phyloP scores from a whole-genome alignment of 2,113 vertebrate species.

The Eptatretus burgeri region DNA sequence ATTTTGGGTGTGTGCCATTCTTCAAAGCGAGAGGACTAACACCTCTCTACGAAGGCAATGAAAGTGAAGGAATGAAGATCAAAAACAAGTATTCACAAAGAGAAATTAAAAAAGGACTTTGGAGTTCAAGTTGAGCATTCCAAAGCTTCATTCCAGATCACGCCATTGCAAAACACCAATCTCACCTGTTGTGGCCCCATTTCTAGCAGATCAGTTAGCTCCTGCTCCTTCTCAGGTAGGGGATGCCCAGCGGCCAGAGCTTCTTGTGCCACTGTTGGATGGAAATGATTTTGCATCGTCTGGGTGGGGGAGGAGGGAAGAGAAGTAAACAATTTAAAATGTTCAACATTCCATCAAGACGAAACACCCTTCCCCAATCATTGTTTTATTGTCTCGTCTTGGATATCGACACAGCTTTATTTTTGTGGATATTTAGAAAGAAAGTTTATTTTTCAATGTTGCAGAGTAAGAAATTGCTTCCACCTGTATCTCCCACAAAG shows the following conservation, averaged over 20 bases:
- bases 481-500: conserved; percentile 73
- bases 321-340: too few species aligned
- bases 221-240: conserved; percentile 26
- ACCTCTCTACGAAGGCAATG: not conserved
- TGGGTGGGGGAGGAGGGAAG: conserved; percentile 12
- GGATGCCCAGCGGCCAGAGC: conserved; percentile 33
- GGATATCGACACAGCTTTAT: too few species aligned
- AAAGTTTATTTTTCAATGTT: too few species aligned
- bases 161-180: not conserved
- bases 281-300: conserved; percentile 59
- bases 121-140: fast-evolving
- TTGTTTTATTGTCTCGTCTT: too few species aligned
- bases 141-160: not conserved
- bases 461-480: conserved; percentile 2
- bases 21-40: too few species aligned
- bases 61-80: not conserved
- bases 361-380: too few species aligned
- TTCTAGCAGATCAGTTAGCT: conserved; percentile 36
- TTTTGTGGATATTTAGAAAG: not conserved
- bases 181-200: conserved; percentile 34
- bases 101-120: not conserved
- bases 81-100: not conserved
- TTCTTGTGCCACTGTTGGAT: conserved; percentile 46
- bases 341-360: too few species aligned
- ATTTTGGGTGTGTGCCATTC: not conserved